Evolutionary conservation across 2,113 vertebrate species (phyloP).

Genomic region (Podarcis muralis): DNA sequence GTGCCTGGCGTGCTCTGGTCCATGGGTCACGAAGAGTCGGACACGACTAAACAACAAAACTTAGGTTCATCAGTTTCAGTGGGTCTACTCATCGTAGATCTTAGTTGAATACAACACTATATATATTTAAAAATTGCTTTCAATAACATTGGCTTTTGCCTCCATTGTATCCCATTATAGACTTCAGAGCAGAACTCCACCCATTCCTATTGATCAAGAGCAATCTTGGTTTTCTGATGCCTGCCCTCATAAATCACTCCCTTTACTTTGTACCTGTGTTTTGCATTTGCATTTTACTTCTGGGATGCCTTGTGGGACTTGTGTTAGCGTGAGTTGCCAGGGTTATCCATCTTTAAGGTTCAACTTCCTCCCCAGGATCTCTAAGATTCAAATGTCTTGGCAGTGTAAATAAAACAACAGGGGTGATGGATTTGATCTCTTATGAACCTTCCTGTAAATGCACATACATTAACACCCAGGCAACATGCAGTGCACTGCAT

Average conservation of each 20-base stretch:
- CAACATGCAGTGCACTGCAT: not conserved
- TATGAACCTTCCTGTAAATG: not conserved
- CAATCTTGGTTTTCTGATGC: not conserved
- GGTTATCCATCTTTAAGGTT: not conserved
- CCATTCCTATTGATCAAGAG: not conserved
- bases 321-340: not conserved
- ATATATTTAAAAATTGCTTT: not conserved
- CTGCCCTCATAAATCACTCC: not conserved
- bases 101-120: not conserved
- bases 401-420: not conserved
- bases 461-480: not conserved
- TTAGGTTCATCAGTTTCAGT: no score
- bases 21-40: no score
- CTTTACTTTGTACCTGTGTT: not conserved
- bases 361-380: not conserved
- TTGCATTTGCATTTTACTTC: not conserved
- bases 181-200: not conserved
- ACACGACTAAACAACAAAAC: no score
- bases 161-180: not conserved
- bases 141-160: not conserved
- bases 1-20: no score
- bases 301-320: not conserved
- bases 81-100: no score
- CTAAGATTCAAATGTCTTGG: not conserved
- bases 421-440: not conserved